Conservation (phyloP, 2,888 invertebrate species). For the Hirtodrosophila cameraria region DNA sequence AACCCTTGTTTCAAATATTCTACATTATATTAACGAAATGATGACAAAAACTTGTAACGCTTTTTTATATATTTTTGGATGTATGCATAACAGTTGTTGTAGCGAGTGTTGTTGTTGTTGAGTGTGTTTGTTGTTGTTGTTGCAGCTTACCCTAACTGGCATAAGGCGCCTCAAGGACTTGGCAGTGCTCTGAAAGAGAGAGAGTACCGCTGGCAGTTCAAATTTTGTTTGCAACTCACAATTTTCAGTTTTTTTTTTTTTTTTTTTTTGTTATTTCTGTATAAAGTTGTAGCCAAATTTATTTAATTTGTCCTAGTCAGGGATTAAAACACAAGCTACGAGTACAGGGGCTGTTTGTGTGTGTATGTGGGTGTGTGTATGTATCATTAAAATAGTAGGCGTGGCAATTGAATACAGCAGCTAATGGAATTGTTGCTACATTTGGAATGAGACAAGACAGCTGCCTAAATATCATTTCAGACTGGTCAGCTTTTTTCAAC, state of each 20-base stretch:
- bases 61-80: slow-evolving; percentile 19
- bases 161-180: slow-evolving; percentile 80
- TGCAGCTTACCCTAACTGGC: slow-evolving; percentile 83
- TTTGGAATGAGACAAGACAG: slow-evolving; percentile 3
- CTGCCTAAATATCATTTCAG: background rate
- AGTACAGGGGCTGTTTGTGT: slow-evolving; percentile 21
- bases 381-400: slow-evolving; percentile 14
- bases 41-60: slow-evolving; percentile 50
- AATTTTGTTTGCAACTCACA: slow-evolving; percentile 52
- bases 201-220: slow-evolving; percentile 72
- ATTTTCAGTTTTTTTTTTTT: slow-evolving; percentile 27
- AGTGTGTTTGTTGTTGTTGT: slow-evolving; percentile 56
- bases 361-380: slow-evolving; percentile 5
- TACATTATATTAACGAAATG: slow-evolving; percentile 57
- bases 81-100: slow-evolving; percentile 36
- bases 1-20: slow-evolving; percentile 45
- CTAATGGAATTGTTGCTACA: slow-evolving; percentile 48
- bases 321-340: slow-evolving; percentile 45
- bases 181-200: slow-evolving; percentile 80
- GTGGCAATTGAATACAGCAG: slow-evolving; percentile 33
- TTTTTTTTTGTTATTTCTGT: slow-evolving; percentile 33
- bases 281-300: slow-evolving; percentile 52
- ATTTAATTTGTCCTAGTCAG: slow-evolving; percentile 41
- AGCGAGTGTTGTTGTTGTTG: slow-evolving; percentile 36
- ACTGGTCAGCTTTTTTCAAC: slow-evolving; percentile 25